Conservation (phyloP, 2,797 vertebrate species). For the Pteropus rufus region DNA sequence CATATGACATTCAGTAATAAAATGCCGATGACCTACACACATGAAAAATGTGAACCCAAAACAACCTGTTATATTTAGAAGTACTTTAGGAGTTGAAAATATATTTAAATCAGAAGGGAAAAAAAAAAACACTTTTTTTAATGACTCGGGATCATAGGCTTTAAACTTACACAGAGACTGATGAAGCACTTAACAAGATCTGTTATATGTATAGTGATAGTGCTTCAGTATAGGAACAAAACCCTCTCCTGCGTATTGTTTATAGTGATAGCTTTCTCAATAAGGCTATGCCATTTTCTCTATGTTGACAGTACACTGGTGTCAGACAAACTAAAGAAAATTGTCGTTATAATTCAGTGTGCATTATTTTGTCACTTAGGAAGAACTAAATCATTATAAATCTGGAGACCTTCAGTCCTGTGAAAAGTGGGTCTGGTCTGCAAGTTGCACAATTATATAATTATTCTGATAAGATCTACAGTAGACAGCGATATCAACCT, state of each 20-base stretch:
- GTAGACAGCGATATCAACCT: neutral
- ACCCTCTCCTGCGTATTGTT: neutral
- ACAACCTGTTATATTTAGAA: neutral
- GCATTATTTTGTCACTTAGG: neutral
- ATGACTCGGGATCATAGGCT: neutral
- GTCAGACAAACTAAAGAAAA: neutral
- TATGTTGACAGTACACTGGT: neutral
- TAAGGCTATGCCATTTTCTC: neutral
- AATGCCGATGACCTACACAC: neutral
- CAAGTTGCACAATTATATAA: neutral
- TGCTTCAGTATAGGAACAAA: neutral
- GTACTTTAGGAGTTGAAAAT: neutral
- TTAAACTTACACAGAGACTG: neutral
- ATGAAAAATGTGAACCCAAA: neutral
- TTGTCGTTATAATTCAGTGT: neutral
- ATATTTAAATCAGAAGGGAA: neutral
- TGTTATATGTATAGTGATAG: neutral
- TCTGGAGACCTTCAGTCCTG: neutral
- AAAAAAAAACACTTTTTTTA: neutral
- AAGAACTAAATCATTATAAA: neutral
- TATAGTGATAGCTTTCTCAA: neutral
- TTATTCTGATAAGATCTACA: neutral
- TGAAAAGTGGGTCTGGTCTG: neutral
- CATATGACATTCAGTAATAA: neutral
- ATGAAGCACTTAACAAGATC: neutral